These are phyloP conservation scores for Protobothrops mucrosquamatus DNA, from an alignment of 2,113 vertebrate genomes.

Conservation along the genomic window DNA sequence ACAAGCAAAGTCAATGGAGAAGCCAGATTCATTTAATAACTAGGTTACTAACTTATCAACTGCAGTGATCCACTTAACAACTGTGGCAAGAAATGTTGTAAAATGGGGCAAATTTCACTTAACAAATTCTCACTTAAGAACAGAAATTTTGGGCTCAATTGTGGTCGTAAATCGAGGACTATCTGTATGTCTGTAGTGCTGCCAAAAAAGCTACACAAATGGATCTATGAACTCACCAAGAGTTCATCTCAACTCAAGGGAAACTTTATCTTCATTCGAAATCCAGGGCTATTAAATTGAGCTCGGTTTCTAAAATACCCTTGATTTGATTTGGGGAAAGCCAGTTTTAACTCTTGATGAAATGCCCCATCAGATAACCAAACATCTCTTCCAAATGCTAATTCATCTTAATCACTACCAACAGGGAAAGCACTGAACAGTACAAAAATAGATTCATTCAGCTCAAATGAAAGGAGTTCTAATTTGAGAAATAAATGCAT, in stretches of 20 bases:
- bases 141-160: too few species aligned
- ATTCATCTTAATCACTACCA: background rate
- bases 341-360: background rate
- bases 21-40: too few species aligned
- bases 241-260: background rate
- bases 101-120: too few species aligned
- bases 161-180: too few species aligned
- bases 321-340: background rate
- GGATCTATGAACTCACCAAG: background rate
- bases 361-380: background rate
- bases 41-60: too few species aligned
- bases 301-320: background rate
- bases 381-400: background rate
- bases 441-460: background rate
- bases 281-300: background rate
- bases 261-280: background rate
- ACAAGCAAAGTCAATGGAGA: too few species aligned
- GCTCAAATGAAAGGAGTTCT: background rate
- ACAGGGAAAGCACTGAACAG: background rate
- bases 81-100: too few species aligned
- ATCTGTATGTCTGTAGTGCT: background rate
- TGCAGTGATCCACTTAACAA: too few species aligned
- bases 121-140: too few species aligned
- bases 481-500: background rate
- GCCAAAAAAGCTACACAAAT: background rate